Conservation (phyloP, 1,140 invertebrate species). For the Ephestia elutella region DNA sequence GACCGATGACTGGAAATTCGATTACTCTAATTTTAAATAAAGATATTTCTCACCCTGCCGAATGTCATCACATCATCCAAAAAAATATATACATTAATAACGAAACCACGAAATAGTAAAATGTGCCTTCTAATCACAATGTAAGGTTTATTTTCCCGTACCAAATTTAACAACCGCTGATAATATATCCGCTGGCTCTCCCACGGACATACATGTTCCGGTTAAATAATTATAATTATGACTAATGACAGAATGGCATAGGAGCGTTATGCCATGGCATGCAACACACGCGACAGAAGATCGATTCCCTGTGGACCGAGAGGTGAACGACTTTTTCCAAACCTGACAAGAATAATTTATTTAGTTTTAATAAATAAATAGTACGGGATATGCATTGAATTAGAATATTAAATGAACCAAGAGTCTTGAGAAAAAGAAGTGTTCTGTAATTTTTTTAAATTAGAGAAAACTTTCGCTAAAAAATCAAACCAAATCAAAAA, state of each 20-base stretch:
- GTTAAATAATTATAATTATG: background rate
- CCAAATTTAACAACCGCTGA: background rate
- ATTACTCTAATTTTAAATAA: too few species aligned
- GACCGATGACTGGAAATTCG: too few species aligned
- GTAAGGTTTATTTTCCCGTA: background rate
- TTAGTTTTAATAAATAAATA: background rate
- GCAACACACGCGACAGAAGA: background rate
- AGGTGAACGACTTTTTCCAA: background rate
- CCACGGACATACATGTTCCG: slow-evolving; percentile 4
- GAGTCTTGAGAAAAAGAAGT: too few species aligned
- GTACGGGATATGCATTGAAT: too few species aligned
- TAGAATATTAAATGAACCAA: too few species aligned
- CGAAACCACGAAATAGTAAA: too few species aligned
- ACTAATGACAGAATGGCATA: background rate
- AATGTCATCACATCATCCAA: too few species aligned
- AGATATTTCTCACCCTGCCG: too few species aligned
- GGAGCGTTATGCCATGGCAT: background rate
- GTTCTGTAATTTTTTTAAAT: too few species aligned
- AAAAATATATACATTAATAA: background rate
- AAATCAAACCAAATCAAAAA: too few species aligned
- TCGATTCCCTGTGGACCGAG: background rate
- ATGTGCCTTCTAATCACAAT: background rate
- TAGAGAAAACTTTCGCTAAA: too few species aligned
- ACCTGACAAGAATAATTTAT: background rate
- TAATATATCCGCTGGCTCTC: background rate